Evolutionary conservation across 2,888 invertebrate genomes (phyloP), one percentile per base, ranked within the genome.

Genomic region (Caradrina kadenii): DNA sequence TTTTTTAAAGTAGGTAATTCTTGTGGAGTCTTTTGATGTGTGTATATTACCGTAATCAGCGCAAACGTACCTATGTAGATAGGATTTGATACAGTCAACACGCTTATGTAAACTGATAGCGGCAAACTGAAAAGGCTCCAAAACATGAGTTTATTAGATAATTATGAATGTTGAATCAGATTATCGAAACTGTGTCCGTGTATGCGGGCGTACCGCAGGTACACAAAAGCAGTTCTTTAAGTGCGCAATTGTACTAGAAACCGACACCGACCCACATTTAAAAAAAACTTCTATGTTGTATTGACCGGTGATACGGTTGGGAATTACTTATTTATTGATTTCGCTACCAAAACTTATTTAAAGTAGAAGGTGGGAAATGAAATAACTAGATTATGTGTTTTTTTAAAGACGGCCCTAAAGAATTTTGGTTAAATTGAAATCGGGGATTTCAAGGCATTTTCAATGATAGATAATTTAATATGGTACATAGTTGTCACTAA

Each of bases 91-190:
- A 88, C 85, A 90, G 89, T 89, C 87, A 88, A 90, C 90, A 88
- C 86, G 89, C 89, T 89, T 90, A 88, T 92, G 91, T 91, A 89
- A 89, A 87, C 87, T 87, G 95, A 96, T 95, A 96, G 95, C 95
- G 95, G 95, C 89, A 85, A 89, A 88, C 87, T 89, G 89, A 88
- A 93, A 95, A 94, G 93, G 92, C 87, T 86, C 88, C 88, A 92
- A 90, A 94, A 95, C 95, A 95, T 88, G 93, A 89, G 92, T 94
- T 93, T 93, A 92, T 92, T 90, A 90, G 94, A 95, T 95, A 89
- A 90, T 90, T 87, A 94, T 91, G 91, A 92, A 92, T 92, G 91
- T 93, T 92, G 90, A 93, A 92, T 91, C 90, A 86, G 93, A 93
- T 93, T 93, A 93, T 92, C 90, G 86, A 85, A 85, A 87, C 86